Evolutionary conservation across 2,797 vertebrate species (phyloP), one percentile per base, ranked within the genome.

Genomic region (Dryobates pubescens): DNA sequence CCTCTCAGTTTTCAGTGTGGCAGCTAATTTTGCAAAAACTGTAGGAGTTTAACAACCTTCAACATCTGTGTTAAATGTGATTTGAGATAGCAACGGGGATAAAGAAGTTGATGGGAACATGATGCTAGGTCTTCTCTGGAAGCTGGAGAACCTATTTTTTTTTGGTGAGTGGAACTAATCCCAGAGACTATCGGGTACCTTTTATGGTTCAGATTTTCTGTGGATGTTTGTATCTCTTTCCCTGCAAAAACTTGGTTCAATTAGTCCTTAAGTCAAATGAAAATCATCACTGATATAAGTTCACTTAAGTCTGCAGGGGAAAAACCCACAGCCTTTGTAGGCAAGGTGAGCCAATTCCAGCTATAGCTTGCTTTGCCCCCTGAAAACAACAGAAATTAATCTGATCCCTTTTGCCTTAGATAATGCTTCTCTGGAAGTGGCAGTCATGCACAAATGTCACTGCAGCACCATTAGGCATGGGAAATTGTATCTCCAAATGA

Each of bases 371-470:
- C 34, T 76, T 82, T 67, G 27, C 27, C 29, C 15, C 10, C 30
- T 36, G 45, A 41, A 59, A 82, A n/a, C 13, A 63, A 23, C 30
- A 76, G 49, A 63, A 77, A 70, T 16, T 2, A 62, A 71, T 30
- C 23, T 0, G 0, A 32, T 58, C 5, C 9, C 49, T 0, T 0
- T 20, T 57, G n/a, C 54, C 8, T 36, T 49, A 38, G 3, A 14
- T 91, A 24, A 61, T 32, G 51, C 6, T 64, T 78, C 27, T 61
- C 59, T 83, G 26, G 17, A 77, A 89, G 62, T 3, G 23, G 8
- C 9, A 17, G 22, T 47, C 34, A 38, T 41, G 75, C 51, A 82
- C 26, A 82, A 53, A 36, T 15, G 23, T 24, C 36, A 47, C 57
- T 43, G 49, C 18, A 65, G 32, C 36, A 38, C 17, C 38, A 24